Evolutionary conservation across 30 jellyfish, hydroid and myxozoan species (phyloP).

Genomic region (Hydractinia symbiolongicarpus): DNA sequence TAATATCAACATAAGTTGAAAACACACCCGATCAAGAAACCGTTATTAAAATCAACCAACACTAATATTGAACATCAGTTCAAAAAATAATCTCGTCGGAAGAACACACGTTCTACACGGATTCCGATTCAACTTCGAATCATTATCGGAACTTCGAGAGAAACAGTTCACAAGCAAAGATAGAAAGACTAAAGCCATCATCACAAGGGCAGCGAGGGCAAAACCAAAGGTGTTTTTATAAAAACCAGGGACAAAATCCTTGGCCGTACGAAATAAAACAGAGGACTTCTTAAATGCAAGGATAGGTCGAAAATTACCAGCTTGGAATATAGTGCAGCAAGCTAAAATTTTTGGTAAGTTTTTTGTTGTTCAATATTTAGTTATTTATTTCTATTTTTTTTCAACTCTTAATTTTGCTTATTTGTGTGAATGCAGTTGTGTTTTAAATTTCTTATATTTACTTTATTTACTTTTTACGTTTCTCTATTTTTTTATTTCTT

Average conservation of each 20-base stretch:
- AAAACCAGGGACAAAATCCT: neutral
- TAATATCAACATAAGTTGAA: neutral
- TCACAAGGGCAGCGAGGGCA: conserved; percentile 29
- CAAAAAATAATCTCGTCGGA: neutral
- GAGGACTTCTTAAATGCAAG: conserved; percentile 1
- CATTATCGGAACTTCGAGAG: neutral
- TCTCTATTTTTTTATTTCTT: too few species aligned
- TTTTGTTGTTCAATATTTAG: neutral
- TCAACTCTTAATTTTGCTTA: neutral
- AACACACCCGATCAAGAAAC: conserved; percentile 5
- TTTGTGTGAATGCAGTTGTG: neutral
- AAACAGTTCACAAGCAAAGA: neutral
- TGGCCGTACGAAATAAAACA: neutral
- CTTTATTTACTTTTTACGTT: too few species aligned
- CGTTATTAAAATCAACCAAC: conserved; percentile 12
- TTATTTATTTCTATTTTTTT: neutral
- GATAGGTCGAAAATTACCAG: neutral
- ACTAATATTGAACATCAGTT: neutral
- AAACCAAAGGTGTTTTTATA: neutral
- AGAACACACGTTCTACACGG: conserved; percentile 1
- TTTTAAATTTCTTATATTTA: neutral
- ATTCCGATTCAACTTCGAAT: neutral
- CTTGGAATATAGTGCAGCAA: conserved; percentile 27
- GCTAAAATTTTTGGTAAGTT: conserved; percentile 5
- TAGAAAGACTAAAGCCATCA: neutral